Percentiles rank a stretch among this genome's conserved stretches.
phyloP scores from a whole-genome alignment of 2,888 invertebrate species.

The Ophion ventricosus region DNA sequence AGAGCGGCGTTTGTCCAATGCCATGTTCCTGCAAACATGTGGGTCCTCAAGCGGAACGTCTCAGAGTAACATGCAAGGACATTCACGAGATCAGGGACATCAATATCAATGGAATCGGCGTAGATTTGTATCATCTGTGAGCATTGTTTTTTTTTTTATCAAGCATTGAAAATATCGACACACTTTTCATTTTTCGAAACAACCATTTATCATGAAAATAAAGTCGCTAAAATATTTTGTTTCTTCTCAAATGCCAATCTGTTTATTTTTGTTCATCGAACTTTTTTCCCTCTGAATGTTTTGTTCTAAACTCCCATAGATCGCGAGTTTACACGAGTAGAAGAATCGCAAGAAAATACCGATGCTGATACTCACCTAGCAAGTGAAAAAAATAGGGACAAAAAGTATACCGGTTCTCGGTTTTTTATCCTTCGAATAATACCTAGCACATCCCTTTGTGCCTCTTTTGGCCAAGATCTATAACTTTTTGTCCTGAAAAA shows the following conservation, averaged over 20 bases:
- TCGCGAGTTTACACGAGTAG: too few relatives aligned
- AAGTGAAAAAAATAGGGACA: too few relatives aligned
- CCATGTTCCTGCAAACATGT: slow-evolving; percentile 86
- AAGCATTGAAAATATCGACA: neutral
- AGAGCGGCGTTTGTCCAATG: slow-evolving; percentile 83
- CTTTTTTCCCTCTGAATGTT: too few relatives aligned
- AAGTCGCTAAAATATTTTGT: too few relatives aligned
- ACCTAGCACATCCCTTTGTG: neutral
- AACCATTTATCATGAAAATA: neutral
- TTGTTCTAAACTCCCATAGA: too few relatives aligned
- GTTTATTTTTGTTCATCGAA: too few relatives aligned
- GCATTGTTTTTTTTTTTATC: slow-evolving; percentile 75
- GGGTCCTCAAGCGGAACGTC: slow-evolving; percentile 85
- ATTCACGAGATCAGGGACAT: slow-evolving; percentile 86
- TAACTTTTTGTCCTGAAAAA: neutral
- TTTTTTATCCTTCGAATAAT: neutral
- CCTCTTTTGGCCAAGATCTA: neutral
- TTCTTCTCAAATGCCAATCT: too few relatives aligned
- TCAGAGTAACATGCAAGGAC: slow-evolving; percentile 87
- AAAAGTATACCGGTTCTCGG: neutral
- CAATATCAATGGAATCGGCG: slow-evolving; percentile 86
- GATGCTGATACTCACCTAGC: too few relatives aligned
- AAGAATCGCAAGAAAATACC: too few relatives aligned
- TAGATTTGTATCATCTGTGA: slow-evolving; percentile 88
- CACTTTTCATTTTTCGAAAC: too few relatives aligned